phyloP scores from a whole-genome alignment of 2,888 invertebrate species.

The Craniophora ligustri region DNA sequence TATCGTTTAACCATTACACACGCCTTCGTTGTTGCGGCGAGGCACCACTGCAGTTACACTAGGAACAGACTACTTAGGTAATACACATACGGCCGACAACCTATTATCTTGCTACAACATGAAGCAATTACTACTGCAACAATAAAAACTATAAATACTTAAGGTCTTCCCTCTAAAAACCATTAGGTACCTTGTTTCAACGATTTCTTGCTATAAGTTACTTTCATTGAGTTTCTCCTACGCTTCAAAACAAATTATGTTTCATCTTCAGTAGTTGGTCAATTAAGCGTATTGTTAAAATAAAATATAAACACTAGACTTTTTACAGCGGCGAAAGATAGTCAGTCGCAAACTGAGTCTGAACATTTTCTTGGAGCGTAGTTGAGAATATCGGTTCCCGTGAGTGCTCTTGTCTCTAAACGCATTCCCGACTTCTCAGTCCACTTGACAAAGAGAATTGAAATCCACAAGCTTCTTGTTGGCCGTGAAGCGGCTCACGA shows the following conservation, averaged over 20 bases:
- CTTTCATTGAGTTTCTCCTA: slow-evolving; percentile 54
- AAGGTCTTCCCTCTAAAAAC: slow-evolving; percentile 22
- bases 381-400: slow-evolving; percentile 68
- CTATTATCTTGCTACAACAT: slow-evolving; percentile 23
- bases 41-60: slow-evolving; percentile 16
- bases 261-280: slow-evolving; percentile 17
- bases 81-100: slow-evolving; percentile 16
- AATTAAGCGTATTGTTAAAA: slow-evolving; percentile 31
- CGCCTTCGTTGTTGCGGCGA: slow-evolving; percentile 56
- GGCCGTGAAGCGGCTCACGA: slow-evolving; percentile 66
- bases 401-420: slow-evolving; percentile 73
- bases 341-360: slow-evolving; percentile 48
- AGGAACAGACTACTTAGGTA: slow-evolving; percentile 37
- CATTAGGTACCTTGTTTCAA: slow-evolving; percentile 26
- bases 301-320: slow-evolving; percentile 40
- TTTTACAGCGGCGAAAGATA: slow-evolving; percentile 41
- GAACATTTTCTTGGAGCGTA: slow-evolving; percentile 56
- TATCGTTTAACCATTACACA: slow-evolving; percentile 81
- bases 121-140: slow-evolving; percentile 12
- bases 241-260: slow-evolving; percentile 37
- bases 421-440: slow-evolving; percentile 69
- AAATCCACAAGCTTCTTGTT: slow-evolving; percentile 75
- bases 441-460: slow-evolving; percentile 75
- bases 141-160: slow-evolving; percentile 8
- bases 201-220: slow-evolving; percentile 44